These are phyloP conservation scores for Cosmopolites sordidus DNA, from an alignment of 2,888 invertebrate species.

Conservation along the genomic window DNA sequence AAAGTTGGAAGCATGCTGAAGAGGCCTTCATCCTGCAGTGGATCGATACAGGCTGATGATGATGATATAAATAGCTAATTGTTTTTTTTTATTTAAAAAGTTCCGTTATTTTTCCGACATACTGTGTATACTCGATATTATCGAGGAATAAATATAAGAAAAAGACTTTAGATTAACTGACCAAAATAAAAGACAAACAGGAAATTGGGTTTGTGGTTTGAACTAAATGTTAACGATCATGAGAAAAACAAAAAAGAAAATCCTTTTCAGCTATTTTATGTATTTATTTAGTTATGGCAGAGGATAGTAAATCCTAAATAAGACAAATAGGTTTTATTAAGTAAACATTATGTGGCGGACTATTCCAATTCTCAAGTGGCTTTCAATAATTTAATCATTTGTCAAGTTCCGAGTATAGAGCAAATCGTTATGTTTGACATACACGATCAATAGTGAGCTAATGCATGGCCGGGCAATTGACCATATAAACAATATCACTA, in stretches of 20 bases:
- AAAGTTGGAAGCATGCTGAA: too few relatives aligned
- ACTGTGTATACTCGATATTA: too few relatives aligned
- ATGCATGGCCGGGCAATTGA: constrained; percentile 1
- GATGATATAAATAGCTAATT: too few relatives aligned
- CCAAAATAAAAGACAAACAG: constrained; percentile 1
- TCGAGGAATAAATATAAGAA: neutral
- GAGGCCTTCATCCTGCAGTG: too few relatives aligned
- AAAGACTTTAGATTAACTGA: neutral
- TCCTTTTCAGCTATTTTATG: neutral
- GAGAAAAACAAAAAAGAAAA: neutral
- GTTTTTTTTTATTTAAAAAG: too few relatives aligned
- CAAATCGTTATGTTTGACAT: constrained; percentile 10
- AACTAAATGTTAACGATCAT: neutral
- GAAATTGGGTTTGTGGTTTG: neutral
- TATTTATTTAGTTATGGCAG: neutral
- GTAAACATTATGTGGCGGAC: neutral
- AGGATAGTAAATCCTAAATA: neutral
- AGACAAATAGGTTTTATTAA: constrained; percentile 2
- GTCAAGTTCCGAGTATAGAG: constrained; percentile 12
- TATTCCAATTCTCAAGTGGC: constrained; percentile 9
- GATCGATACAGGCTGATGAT: too few relatives aligned
- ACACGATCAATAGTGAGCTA: constrained; percentile 9
- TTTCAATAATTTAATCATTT: constrained; percentile 12
- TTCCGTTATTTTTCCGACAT: too few relatives aligned
- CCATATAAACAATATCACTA: constrained; percentile 7